phyloP scores from a whole-genome alignment of 2,113 vertebrate species.

The Spermophilus dauricus region DNA sequence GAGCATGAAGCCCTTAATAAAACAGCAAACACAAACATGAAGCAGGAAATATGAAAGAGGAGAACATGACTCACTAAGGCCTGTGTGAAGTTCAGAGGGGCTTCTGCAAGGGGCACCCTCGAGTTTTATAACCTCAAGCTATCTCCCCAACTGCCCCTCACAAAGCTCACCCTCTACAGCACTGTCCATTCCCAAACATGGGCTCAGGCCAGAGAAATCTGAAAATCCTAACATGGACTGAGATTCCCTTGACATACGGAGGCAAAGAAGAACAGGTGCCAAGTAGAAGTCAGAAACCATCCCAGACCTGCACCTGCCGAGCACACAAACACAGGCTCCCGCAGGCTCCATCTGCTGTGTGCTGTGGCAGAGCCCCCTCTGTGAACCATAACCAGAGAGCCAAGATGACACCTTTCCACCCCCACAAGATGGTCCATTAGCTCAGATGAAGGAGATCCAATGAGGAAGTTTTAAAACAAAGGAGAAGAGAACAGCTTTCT shows the following conservation, averaged over 20 bases:
- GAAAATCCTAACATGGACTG: not conserved
- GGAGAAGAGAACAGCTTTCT: not conserved
- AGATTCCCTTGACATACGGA: conserved; percentile 50
- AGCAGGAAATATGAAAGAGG: not conserved
- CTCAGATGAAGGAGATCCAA: not conserved
- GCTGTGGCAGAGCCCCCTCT: not conserved
- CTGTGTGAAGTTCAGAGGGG: not conserved
- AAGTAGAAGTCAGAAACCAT: conserved; percentile 13
- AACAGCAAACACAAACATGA: conserved; percentile 28
- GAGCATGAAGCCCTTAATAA: not conserved
- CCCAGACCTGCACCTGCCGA: not conserved
- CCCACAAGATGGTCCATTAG: not conserved
- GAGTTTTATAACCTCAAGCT: not conserved
- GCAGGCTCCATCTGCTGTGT: conserved; percentile 49
- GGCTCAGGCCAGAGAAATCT: not conserved
- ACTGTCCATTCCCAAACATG: not conserved
- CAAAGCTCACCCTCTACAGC: not conserved
- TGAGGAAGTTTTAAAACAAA: not conserved
- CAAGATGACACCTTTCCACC: not conserved
- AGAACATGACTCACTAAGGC: not conserved
- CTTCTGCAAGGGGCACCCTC: not conserved
- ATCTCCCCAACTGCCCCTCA: not conserved
- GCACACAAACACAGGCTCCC: not conserved
- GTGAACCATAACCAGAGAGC: not conserved
- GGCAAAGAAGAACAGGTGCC: not conserved